phyloP scores from a whole-genome alignment of 2,888 invertebrate genomes.

The Nephrotoma guestfalica region DNA sequence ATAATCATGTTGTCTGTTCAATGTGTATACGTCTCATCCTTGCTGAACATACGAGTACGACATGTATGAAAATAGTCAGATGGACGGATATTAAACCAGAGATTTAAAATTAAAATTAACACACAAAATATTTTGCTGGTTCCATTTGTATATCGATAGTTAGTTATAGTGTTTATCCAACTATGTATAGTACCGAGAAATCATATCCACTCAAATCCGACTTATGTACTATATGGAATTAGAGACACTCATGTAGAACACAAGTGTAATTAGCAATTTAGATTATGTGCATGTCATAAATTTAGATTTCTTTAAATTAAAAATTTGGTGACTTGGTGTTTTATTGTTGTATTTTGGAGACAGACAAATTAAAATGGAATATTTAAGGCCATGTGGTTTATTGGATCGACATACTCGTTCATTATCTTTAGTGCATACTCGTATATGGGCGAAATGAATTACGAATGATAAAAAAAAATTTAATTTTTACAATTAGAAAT shows the following conservation, averaged over 20 bases:
- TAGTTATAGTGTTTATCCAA: background rate
- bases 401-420: background rate
- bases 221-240: background rate
- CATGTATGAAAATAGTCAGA: background rate
- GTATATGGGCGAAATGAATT: background rate
- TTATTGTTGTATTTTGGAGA: conserved; percentile 1
- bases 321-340: background rate
- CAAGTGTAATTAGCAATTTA: conserved; percentile 6
- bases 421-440: background rate
- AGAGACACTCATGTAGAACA: background rate
- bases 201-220: background rate
- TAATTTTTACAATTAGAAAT: background rate
- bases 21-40: background rate
- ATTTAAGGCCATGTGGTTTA: background rate
- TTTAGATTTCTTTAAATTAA: background rate
- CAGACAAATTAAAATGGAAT: background rate
- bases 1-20: background rate
- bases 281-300: conserved; percentile 1
- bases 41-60: background rate
- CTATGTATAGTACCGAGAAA: background rate
- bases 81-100: background rate
- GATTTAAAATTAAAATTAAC: background rate
- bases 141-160: background rate
- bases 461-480: background rate
- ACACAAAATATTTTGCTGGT: background rate